Conservation (phyloP, 1,140 invertebrate genomes). For the Lithobius niger region DNA sequence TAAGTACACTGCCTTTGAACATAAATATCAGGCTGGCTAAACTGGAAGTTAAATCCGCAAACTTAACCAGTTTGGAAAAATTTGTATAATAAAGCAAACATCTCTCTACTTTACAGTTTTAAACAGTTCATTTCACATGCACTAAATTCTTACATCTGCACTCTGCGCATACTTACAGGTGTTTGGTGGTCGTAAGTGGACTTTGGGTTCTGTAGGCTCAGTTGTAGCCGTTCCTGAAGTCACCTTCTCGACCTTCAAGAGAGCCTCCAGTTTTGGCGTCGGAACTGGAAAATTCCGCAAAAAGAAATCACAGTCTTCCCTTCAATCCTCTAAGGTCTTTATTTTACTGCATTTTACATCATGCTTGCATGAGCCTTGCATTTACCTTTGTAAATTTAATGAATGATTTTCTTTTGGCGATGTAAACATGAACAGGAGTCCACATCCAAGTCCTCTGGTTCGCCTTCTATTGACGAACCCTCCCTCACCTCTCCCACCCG, state of each 20-base stretch:
- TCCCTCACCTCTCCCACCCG: not conserved
- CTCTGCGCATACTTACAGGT: slow-evolving; percentile 43
- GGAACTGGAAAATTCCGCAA: slow-evolving; percentile 44
- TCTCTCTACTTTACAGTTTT: not conserved
- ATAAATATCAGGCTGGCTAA: no score
- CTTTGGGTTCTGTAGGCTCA: slow-evolving; percentile 28
- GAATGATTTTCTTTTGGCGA: no score
- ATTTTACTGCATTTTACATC: no score
- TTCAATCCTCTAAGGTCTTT: slow-evolving; percentile 37
- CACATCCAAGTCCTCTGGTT: not conserved
- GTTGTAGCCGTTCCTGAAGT: slow-evolving; percentile 35
- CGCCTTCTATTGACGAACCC: not conserved
- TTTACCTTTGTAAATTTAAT: no score
- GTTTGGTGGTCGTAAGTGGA: slow-evolving; percentile 74
- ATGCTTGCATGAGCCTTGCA: no score
- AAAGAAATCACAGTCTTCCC: slow-evolving; percentile 46
- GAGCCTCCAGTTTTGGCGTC: slow-evolving; percentile 31
- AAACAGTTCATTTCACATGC: not conserved
- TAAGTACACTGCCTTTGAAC: no score
- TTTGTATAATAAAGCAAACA: not conserved
- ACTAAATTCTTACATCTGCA: slow-evolving; percentile 6
- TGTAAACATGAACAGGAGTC: no score
- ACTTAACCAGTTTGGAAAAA: no score
- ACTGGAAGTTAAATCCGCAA: no score
- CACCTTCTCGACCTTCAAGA: slow-evolving; percentile 28